These are phyloP conservation scores for Leptogaster cylindrica DNA, from an alignment of 2,888 invertebrate genomes.

Conservation along the genomic window DNA sequence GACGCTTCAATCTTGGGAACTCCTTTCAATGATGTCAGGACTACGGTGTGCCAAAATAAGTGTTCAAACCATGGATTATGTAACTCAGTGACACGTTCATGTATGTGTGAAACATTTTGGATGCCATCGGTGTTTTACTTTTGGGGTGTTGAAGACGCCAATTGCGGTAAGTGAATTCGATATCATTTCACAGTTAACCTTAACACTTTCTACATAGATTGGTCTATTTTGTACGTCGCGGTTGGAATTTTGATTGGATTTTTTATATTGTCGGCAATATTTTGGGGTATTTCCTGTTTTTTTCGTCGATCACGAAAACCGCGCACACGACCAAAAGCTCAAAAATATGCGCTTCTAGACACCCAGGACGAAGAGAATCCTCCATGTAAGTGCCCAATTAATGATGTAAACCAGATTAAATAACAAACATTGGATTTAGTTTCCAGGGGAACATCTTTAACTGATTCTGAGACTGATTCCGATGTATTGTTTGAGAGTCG, in stretches of 20 bases:
- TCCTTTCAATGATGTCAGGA: conserved; percentile 79
- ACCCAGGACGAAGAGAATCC: conserved; percentile 70
- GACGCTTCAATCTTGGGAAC: conserved; percentile 73
- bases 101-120: conserved; percentile 95
- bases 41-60: conserved; percentile 87
- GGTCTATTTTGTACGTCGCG: conserved; percentile 93
- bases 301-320: conserved; percentile 63
- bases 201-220: conserved; percentile 67
- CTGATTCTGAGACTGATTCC: conserved; percentile 84
- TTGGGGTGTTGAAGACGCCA: conserved; percentile 72
- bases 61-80: conserved; percentile 93
- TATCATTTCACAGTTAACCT: not conserved
- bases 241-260: conserved; percentile 73
- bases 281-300: conserved; percentile 72
- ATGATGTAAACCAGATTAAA: conserved; percentile 10
- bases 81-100: conserved; percentile 80
- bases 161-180: conserved; percentile 71
- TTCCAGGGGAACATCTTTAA: conserved; percentile 64
- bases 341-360: conserved; percentile 75
- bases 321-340: conserved; percentile 66
- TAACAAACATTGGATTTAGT: conserved; percentile 49
- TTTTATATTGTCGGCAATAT: conserved; percentile 67
- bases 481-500: conserved; percentile 82
- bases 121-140: conserved; percentile 83
- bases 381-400: conserved; percentile 53